Evolutionary conservation across 1,140 invertebrate species (phyloP), one percentile per base, ranked within the genome.

Genomic region (Drosophila baimaii): DNA sequence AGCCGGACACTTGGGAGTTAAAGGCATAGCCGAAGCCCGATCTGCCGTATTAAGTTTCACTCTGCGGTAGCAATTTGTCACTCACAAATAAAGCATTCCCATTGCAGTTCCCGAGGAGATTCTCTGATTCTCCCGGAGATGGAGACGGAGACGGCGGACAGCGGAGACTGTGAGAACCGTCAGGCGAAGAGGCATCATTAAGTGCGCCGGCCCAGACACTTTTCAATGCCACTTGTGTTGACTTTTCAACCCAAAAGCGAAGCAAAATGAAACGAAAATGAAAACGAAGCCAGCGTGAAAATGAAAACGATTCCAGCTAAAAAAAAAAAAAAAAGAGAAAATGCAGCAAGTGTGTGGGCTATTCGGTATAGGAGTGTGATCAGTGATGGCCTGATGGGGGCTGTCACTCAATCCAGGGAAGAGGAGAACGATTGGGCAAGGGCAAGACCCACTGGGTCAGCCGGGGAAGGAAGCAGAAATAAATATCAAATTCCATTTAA

Each of bases 1-100:
- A 59, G 44, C 27, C 39, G 61, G 61, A 44, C 64, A 62, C 54
- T 43, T 19, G 59, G 59, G 75, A 65, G 54, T 33, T 52, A 15
- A 33, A 21, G 65, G 27, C 43, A 17, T 10, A 13, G 65, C 49
- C 43, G 9, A 15, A n/a, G 56, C 19, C 39, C 61, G 73, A 76
- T 61, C 63, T 70, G 69, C 41, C 54, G 72, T 62, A 77, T 77
- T 77, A 77, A 77, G 64, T 77, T 77, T 77, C 75, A 77, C 75
- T 77, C 66, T 15, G 75, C 74, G 76, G 75, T 69, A 77, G 79
- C 79, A 79, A 88, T 86, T 86, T 86, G 83, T 86, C 83, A 86
- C 76, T 86, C 63, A 79, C 44, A 55, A 61, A 59, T 71, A 71
- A 71, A 71, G 65, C 66, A 71, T 71, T 57, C 43, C 52, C 31